Evolutionary conservation across 2,797 vertebrate genomes (phyloP).

Genomic region (Nasua narica): DNA sequence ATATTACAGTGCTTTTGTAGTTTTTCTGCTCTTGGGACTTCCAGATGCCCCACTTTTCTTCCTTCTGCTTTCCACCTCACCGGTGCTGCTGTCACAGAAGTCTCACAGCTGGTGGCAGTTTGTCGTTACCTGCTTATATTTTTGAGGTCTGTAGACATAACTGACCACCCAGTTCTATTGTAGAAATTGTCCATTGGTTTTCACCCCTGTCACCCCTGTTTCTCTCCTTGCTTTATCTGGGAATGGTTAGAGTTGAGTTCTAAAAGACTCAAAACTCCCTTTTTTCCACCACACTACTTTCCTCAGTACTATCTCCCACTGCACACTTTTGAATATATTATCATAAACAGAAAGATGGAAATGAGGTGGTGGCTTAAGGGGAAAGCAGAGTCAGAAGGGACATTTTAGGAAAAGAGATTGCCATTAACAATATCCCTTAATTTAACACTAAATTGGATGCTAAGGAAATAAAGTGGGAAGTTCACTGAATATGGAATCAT

Average conservation of each 20-base stretch:
- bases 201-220: not conserved
- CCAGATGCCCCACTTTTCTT: not conserved
- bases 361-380: not conserved
- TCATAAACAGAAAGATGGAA: not conserved
- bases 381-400: not conserved
- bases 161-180: not conserved
- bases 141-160: not conserved
- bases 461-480: not conserved
- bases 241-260: not conserved
- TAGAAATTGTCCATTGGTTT: not conserved
- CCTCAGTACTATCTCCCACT: not conserved
- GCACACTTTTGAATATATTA: not conserved
- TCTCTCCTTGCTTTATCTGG: not conserved
- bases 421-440: not conserved
- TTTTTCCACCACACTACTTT: too few relatives aligned
- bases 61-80: not conserved
- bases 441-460: not conserved
- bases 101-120: not conserved
- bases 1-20: not conserved
- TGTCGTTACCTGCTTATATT: not conserved
- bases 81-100: not conserved
- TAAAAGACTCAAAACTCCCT: not conserved
- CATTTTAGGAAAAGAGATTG: not conserved
- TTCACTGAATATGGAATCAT: not conserved
- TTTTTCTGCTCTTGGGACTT: not conserved